Evolutionary conservation across 2,113 vertebrate species (phyloP).

Genomic region (Tetrao urogallus): DNA sequence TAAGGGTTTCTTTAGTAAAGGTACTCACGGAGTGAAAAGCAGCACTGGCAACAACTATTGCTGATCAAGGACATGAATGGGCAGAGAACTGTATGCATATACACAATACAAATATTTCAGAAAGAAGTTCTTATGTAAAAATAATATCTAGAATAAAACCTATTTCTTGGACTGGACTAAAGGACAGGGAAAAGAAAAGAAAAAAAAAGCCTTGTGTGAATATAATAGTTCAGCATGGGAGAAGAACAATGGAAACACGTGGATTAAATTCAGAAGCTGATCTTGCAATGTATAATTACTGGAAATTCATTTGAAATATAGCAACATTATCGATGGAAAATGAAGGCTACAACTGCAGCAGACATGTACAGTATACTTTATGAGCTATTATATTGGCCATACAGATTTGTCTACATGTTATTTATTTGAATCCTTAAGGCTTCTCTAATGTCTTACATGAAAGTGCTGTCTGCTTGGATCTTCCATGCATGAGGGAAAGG

Average conservation of each 20-base stretch:
- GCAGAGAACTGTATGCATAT: not conserved
- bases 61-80: constrained; percentile 43
- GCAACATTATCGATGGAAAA: constrained; percentile 46
- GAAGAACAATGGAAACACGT: constrained; percentile 16
- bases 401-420: constrained; percentile 65
- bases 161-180: constrained; percentile 21
- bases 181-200: not conserved
- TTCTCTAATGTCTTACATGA: constrained; percentile 69
- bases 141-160: not conserved
- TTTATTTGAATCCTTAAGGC: constrained; percentile 70
- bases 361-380: constrained; percentile 67
- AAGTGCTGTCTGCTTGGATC: constrained; percentile 68
- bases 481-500: constrained; percentile 75
- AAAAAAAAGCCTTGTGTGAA: not conserved
- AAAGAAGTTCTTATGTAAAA: constrained; percentile 35
- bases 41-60: constrained; percentile 2
- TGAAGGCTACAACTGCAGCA: constrained; percentile 66
- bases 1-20: constrained; percentile 37
- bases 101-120: not conserved
- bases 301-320: constrained; percentile 48
- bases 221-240: constrained; percentile 7
- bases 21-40: constrained; percentile 43
- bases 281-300: constrained; percentile 47
- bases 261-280: constrained; percentile 53
- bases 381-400: constrained; percentile 68